Percentiles rank a stretch among this genome's conserved stretches.
phyloP scores from a whole-genome alignment of 2,113 vertebrate genomes.

The Mixornis gularis region DNA sequence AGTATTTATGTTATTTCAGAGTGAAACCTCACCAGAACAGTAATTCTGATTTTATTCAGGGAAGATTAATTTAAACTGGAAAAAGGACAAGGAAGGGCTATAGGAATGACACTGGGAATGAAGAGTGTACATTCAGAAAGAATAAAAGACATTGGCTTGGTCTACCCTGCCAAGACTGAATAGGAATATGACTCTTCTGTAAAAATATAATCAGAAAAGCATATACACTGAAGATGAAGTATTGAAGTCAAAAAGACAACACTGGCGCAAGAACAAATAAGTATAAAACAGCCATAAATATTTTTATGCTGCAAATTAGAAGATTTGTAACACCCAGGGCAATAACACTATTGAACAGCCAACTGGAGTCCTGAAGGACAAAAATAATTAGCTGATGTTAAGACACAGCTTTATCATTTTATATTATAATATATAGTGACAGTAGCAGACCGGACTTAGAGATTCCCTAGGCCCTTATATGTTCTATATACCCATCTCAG shows the following conservation, averaged over 20 bases:
- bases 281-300: conserved; percentile 39
- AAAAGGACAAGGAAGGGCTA: background rate
- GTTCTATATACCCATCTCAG: background rate
- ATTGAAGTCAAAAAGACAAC: conserved; percentile 47
- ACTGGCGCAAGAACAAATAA: conserved; percentile 39
- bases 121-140: background rate
- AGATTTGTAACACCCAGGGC: conserved; percentile 53
- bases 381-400: conserved; percentile 59
- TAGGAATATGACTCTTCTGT: background rate
- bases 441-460: background rate
- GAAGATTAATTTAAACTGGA: background rate
- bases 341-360: conserved; percentile 46
- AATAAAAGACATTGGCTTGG: background rate
- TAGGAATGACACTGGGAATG: background rate
- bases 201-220: conserved; percentile 4
- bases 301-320: conserved; percentile 45
- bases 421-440: conserved; percentile 43
- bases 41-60: background rate
- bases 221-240: conserved; percentile 23
- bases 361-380: conserved; percentile 56
- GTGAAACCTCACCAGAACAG: background rate
- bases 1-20: background rate
- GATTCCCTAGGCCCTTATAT: background rate
- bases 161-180: background rate
- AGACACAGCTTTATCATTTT: conserved; percentile 51